Base-by-base conservation (phyloP, 1,140 invertebrate species). In the Drosophila bocki region DNA sequence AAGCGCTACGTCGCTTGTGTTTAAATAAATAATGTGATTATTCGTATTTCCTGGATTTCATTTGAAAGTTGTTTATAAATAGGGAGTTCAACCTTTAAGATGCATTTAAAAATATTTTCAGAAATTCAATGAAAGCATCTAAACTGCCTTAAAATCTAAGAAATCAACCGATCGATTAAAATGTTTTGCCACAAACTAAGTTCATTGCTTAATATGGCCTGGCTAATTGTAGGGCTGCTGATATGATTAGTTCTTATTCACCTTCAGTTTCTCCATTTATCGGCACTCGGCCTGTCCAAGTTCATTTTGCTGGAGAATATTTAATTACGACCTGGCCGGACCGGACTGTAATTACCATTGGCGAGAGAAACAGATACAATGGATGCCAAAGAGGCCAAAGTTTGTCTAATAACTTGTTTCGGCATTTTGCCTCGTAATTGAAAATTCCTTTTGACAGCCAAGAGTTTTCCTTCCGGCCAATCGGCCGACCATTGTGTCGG, bases 351-450 rank as follows among this genome's bases (percentile, higher is more conserved):
- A 67, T 70, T 85, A 70, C 59, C 72, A 70, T 75, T 74, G 44
- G 70, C 47, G 37, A 47, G 29, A 32, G 17, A 12, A 22, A 19
- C 17, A 64, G 63, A 67, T 67, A 68, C 54, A 64, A 51, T 42
- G 15, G 26, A 26, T 50, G 22, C 37, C 50, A 51, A 51, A n/a
- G 7, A 35, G 33, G 56, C 68, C 59, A 63, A 82, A 83, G 65
- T 88, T 88, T 80, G 72, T 37, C 67, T 71, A 84, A 74, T 85
- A 88, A 90, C 85, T 90, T 81, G 84, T 88, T 88, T 90, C 7
- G 70, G 60, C 69, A 75, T 81, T 85, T 81, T 72, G 81, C 65
- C 75, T 56, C 45, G 65, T 83, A 81, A 85, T 90, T 88, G 81
- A 85, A 90, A 88, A 90, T 90, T 80, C 79, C 78, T 75, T 80